Percentiles rank a stretch among this genome's conserved stretches.
phyloP scores from a whole-genome alignment of 2,888 invertebrate species.

The Nymphalis c-album region DNA sequence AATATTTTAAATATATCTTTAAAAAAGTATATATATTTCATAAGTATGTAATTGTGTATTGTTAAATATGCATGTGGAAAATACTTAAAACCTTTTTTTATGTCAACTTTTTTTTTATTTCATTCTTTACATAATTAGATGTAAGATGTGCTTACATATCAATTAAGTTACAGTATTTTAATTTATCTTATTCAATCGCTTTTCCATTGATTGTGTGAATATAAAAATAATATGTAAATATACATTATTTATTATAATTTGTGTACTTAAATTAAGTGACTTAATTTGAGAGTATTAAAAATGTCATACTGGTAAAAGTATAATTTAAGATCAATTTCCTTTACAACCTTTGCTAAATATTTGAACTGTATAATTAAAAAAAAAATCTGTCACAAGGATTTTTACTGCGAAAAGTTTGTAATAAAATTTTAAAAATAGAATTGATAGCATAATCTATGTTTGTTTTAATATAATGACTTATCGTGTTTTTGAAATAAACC shows the following conservation, averaged over 20 bases:
- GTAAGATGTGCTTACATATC: conserved; percentile 25
- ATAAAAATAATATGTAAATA: conserved; percentile 46
- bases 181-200: not conserved
- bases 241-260: conserved; percentile 59
- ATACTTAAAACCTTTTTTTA: not conserved
- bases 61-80: not conserved
- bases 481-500: not conserved
- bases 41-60: no score
- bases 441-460: not conserved
- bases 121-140: conserved; percentile 18
- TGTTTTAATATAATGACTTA: no score
- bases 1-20: no score
- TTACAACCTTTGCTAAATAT: no score
- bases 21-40: no score
- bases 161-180: conserved; percentile 20
- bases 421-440: not conserved
- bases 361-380: no score
- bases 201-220: conserved; percentile 14
- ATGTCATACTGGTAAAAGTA: conserved; percentile 30
- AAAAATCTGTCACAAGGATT: no score
- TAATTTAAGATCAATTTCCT: no score
- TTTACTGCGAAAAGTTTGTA: no score
- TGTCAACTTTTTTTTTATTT: not conserved
- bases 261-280: conserved; percentile 53
- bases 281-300: conserved; percentile 28